A percentile compares a stretch with the other conserved stretches of the same genome.
Conservation (phyloP, 2,113 vertebrate species). For the Baryphthengus martii region DNA sequence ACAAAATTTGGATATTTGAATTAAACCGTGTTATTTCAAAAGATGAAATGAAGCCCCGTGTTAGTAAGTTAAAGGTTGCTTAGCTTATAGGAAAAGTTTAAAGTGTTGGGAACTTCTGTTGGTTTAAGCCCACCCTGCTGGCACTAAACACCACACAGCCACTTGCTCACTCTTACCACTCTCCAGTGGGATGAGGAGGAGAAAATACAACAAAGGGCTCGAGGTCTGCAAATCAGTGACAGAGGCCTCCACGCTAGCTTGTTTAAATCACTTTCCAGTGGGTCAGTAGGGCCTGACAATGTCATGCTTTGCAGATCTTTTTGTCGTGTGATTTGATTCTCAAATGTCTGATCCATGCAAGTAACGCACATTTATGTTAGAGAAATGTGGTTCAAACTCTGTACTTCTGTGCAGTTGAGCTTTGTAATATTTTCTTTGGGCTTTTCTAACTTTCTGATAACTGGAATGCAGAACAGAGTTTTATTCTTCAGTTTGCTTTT, state of each 20-base stretch:
- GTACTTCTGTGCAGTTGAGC: background rate
- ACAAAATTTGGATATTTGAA: background rate
- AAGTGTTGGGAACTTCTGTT: background rate
- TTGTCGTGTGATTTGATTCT: background rate
- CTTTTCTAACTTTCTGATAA: background rate
- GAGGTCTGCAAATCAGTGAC: background rate
- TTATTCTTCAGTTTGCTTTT: background rate
- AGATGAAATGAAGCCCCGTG: background rate
- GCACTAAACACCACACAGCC: background rate
- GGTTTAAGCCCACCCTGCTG: background rate
- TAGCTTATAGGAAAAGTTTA: background rate
- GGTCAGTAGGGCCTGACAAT: conserved; percentile 1
- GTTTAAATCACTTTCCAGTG: background rate
- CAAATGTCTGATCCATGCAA: background rate
- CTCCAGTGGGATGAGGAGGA: background rate
- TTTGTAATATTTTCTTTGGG: background rate
- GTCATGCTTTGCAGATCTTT: background rate
- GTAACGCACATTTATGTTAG: background rate
- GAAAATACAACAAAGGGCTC: background rate
- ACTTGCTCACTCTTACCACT: background rate
- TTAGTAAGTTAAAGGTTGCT: background rate
- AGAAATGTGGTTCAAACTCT: background rate
- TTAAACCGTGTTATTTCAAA: background rate
- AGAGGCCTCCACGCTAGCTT: background rate
- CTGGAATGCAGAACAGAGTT: background rate